Percentiles rank a stretch among this genome's conserved stretches.
These are phyloP conservation scores for Tinamus major DNA, from an alignment of 2,797 vertebrate species.

Conservation along the genomic window DNA sequence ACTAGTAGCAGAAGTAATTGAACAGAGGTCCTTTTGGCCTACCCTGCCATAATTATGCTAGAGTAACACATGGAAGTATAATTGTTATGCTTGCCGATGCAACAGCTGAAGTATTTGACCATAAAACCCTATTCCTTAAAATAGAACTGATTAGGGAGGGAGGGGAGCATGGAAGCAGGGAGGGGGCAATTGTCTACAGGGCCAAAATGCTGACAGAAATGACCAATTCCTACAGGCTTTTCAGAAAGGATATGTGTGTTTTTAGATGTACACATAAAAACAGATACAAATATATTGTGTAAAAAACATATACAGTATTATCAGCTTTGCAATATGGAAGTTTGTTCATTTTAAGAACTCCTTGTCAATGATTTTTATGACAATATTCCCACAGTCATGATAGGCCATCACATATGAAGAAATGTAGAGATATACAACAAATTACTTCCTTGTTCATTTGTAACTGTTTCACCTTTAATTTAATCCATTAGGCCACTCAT, in stretches of 20 bases:
- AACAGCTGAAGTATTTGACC: neutral
- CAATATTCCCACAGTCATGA: neutral
- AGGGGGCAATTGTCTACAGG: neutral
- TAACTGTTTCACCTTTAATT: neutral
- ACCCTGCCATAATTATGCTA: neutral
- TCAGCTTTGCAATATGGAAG: neutral
- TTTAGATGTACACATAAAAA: neutral
- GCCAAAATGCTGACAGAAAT: neutral
- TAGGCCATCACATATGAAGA: neutral
- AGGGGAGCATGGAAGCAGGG: neutral
- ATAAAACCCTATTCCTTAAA: neutral
- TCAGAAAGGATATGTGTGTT: rapidly evolving
- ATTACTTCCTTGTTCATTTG: neutral
- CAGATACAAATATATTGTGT: neutral
- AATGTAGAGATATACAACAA: neutral
- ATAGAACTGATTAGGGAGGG: neutral
- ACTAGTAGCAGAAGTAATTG: neutral
- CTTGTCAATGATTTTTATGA: neutral
- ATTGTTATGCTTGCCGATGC: no score
- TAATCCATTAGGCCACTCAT: neutral
- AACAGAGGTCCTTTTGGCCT: neutral
- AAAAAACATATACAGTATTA: neutral
- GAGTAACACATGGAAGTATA: neutral
- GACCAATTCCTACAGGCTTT: neutral
- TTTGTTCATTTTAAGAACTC: neutral